phyloP scores from a whole-genome alignment of 2,888 invertebrate genomes.

The Scaptomyza flava region DNA sequence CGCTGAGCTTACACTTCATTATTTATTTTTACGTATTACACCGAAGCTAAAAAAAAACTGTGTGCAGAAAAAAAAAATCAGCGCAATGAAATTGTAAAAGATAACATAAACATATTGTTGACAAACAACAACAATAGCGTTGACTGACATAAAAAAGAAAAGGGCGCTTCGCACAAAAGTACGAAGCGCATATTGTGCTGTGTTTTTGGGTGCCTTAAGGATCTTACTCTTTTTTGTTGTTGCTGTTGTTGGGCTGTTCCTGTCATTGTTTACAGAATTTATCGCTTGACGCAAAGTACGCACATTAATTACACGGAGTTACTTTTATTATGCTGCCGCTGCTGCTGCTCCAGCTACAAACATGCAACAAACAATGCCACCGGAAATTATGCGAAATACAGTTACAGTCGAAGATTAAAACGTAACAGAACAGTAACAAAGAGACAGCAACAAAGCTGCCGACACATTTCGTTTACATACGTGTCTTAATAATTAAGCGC shows the following conservation, averaged over 20 bases:
- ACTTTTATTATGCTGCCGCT: slow-evolving; percentile 74
- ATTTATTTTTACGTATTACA: slow-evolving; percentile 58
- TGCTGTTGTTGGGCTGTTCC: slow-evolving; percentile 35
- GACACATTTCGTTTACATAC: slow-evolving; percentile 37
- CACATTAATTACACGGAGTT: slow-evolving; percentile 79
- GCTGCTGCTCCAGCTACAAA: slow-evolving; percentile 9
- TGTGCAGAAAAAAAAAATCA: slow-evolving; percentile 22
- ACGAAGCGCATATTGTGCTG: slow-evolving; percentile 57
- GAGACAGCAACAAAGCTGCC: slow-evolving; percentile 26
- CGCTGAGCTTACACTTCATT: slow-evolving; percentile 67
- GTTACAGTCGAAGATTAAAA: slow-evolving; percentile 21
- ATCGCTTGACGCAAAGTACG: slow-evolving; percentile 78
- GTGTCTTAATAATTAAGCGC: slow-evolving; percentile 68
- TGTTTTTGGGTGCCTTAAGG: slow-evolving; percentile 33
- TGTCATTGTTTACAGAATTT: slow-evolving; percentile 59
- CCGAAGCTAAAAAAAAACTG: slow-evolving; percentile 6
- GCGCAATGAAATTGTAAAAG: slow-evolving; percentile 75
- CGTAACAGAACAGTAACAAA: slow-evolving; percentile 25
- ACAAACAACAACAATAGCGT: slow-evolving; percentile 43
- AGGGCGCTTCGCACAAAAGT: slow-evolving; percentile 60
- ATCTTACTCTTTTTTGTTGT: slow-evolving; percentile 28
- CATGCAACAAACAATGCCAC: slow-evolving; percentile 76
- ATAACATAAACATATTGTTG: slow-evolving; percentile 78
- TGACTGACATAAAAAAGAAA: slow-evolving; percentile 15
- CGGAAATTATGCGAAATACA: slow-evolving; percentile 72